These are phyloP conservation scores for Xylocopa sonorina DNA, from an alignment of 1,140 invertebrate genomes.

Conservation along the genomic window DNA sequence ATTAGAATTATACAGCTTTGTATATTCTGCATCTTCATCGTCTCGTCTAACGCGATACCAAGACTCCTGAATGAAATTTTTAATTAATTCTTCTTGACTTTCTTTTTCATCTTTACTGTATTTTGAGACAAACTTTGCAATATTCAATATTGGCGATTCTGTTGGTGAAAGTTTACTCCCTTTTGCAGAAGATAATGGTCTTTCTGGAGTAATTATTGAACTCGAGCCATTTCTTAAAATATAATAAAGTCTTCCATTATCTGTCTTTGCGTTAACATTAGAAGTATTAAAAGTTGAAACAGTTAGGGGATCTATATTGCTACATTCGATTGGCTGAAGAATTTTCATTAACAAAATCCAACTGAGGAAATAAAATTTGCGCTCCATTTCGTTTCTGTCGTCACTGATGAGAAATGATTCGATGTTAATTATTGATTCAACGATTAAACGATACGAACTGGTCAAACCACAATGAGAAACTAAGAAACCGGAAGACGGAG, in stretches of 20 bases:
- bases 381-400: conserved; percentile 20
- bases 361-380: not conserved
- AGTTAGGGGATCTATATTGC: too few relatives aligned
- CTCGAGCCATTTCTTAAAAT: not conserved
- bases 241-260: not conserved
- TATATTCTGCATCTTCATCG: not conserved
- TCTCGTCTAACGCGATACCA: not conserved
- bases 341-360: not conserved
- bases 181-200: not conserved
- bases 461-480: not conserved
- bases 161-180: too few relatives aligned
- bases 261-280: not conserved
- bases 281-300: too few relatives aligned
- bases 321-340: not conserved
- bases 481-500: conserved; percentile 29
- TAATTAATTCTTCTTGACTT: not conserved
- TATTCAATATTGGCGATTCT: not conserved
- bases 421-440: not conserved
- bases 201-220: not conserved
- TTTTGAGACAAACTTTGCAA: not conserved
- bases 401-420: not conserved
- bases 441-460: not conserved
- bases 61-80: not conserved
- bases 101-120: not conserved
- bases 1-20: not conserved